phyloP scores from a whole-genome alignment of 2,113 vertebrate genomes.

The Henicopernis longicauda region DNA sequence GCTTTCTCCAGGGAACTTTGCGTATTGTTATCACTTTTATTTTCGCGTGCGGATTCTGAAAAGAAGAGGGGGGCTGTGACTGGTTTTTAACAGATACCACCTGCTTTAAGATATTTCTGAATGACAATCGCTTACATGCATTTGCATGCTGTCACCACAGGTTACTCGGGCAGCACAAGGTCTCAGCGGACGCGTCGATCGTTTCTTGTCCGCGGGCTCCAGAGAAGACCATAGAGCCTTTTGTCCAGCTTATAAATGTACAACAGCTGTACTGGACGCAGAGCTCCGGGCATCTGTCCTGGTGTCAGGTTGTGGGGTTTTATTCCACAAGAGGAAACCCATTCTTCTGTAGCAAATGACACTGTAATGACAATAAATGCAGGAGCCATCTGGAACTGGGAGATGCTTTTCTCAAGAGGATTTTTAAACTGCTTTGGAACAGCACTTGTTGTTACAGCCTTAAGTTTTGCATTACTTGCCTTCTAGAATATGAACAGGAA shows the following conservation, averaged over 20 bases:
- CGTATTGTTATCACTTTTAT: not conserved
- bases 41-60: rapidly evolving
- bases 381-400: not conserved
- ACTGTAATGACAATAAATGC: not conserved
- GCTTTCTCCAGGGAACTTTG: not conserved
- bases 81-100: not conserved
- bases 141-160: not conserved
- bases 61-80: not conserved
- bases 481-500: not conserved
- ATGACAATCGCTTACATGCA: rapidly evolving
- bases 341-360: not conserved
- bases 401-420: not conserved
- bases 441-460: not conserved
- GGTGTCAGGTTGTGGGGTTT: not conserved
- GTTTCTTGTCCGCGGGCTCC: not conserved
- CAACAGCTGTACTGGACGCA: not conserved
- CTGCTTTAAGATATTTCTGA: not conserved
- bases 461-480: not conserved
- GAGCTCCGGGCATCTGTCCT: not conserved
- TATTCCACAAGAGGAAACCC: not conserved
- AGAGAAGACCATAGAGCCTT: not conserved
- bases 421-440: not conserved
- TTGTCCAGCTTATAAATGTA: not conserved
- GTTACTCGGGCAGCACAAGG: not conserved
- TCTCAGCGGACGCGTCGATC: rapidly evolving